Percentiles rank a stretch among this genome's conserved stretches.
phyloP scores from a whole-genome alignment of 1,140 invertebrate species.

The Aphis gossypii region DNA sequence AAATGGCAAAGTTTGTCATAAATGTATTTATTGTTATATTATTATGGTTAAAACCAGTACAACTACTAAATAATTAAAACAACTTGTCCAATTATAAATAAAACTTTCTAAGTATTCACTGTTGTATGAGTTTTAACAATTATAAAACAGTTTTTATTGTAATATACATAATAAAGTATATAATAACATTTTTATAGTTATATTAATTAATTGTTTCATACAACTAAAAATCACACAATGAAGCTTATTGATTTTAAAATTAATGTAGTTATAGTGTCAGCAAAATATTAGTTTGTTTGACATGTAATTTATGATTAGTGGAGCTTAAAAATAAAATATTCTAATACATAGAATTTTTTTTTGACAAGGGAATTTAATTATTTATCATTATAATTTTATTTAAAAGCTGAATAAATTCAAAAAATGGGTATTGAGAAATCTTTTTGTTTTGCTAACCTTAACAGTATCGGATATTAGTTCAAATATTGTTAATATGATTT shows the following conservation, averaged over 20 bases:
- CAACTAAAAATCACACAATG: background rate
- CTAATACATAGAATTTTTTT: background rate
- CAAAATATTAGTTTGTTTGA: background rate
- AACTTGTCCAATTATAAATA: background rate
- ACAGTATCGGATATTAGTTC: background rate
- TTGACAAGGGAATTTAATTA: background rate
- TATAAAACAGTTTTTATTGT: background rate
- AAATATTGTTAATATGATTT: background rate
- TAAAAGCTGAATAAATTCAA: background rate
- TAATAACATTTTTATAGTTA: background rate
- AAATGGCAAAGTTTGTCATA: background rate
- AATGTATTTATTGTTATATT: constrained; percentile 11
- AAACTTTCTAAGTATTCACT: background rate
- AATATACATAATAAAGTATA: background rate
- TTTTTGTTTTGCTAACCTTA: background rate
- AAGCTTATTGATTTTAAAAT: background rate
- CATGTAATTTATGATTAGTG: background rate
- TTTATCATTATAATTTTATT: background rate
- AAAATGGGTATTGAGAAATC: background rate
- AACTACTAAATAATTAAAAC: background rate
- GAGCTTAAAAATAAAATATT: background rate
- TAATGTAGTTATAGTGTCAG: too few species aligned
- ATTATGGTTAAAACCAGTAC: background rate
- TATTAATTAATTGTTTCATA: background rate
- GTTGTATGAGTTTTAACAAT: background rate